Evolutionary conservation across 2,113 vertebrate species (phyloP).

Genomic region (Merops nubicus): DNA sequence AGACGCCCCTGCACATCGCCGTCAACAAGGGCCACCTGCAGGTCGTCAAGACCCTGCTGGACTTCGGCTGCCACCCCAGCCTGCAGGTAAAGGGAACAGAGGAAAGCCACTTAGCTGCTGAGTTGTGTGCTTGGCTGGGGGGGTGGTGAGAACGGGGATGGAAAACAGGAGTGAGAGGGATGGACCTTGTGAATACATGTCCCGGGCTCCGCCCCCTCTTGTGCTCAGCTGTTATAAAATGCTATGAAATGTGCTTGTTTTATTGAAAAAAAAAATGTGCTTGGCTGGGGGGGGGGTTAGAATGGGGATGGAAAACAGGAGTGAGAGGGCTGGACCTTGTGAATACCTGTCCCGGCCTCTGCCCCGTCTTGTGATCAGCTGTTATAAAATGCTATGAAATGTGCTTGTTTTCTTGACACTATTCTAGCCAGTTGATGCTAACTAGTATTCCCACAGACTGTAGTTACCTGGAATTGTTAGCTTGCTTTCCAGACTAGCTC

Average conservation of each 20-base stretch:
- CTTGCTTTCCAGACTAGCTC: not conserved
- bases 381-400: not conserved
- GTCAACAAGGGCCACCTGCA: conserved; percentile 99
- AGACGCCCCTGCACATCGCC: conserved; percentile 96
- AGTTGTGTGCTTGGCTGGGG: no score
- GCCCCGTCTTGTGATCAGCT: not conserved
- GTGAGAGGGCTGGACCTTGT: not conserved
- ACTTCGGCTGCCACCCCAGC: conserved; percentile 97
- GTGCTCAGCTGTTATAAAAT: not conserved
- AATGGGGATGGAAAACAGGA: no score
- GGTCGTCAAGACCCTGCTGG: conserved; percentile 96
- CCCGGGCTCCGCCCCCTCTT: not conserved
- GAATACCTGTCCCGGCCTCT: not conserved
- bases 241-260: not conserved
- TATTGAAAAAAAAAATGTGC: no score
- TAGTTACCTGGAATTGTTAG: not conserved
- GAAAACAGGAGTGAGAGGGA: not conserved
- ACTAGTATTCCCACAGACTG: not conserved
- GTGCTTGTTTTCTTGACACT: not conserved
- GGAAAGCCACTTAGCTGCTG: no score
- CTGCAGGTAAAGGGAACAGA: conserved; percentile 97
- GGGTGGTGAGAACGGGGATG: not conserved
- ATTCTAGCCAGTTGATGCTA: not conserved
- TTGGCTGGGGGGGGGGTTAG: no score
- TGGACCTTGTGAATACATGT: not conserved